These are phyloP conservation scores for Hozukius guyotensis DNA, from an alignment of 2,797 vertebrate species.

Conservation along the genomic window DNA sequence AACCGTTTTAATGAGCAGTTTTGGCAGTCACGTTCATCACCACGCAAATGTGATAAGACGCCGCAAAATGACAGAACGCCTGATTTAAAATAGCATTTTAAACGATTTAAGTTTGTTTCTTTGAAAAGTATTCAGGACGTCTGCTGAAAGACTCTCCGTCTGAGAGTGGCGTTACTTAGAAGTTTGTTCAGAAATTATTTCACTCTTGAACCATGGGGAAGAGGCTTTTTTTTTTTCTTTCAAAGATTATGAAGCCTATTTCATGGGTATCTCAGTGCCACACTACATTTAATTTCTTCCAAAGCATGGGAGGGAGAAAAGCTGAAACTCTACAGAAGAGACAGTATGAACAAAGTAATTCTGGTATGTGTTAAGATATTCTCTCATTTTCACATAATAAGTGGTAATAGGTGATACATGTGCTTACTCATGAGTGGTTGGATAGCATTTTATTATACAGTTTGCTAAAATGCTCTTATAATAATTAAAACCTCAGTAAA, in stretches of 20 bases:
- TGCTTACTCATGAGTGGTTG: not conserved
- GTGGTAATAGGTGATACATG: not conserved
- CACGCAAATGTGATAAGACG: slow-evolving; percentile 62
- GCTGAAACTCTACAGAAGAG: slow-evolving; percentile 14
- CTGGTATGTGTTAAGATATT: not conserved
- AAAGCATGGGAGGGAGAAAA: slow-evolving; percentile 17
- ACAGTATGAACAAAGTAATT: not conserved
- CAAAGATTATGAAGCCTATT: slow-evolving; percentile 63
- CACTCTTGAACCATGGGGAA: slow-evolving; percentile 30
- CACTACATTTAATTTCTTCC: slow-evolving; percentile 48
- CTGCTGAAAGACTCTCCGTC: slow-evolving; percentile 44
- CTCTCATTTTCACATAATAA: not conserved
- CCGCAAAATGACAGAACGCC: slow-evolving; percentile 37
- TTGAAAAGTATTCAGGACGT: slow-evolving; percentile 31
- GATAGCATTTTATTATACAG: not conserved
- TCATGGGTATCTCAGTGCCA: slow-evolving; percentile 54
- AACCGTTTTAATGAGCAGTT: slow-evolving; percentile 56
- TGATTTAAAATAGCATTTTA: slow-evolving; percentile 40
- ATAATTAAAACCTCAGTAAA: not conserved
- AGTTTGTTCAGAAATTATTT: slow-evolving; percentile 58
- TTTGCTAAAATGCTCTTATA: not conserved
- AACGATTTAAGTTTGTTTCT: slow-evolving; percentile 24
- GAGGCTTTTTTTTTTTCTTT: slow-evolving; percentile 31
- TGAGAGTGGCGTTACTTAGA: slow-evolving; percentile 41
- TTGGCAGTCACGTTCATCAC: slow-evolving; percentile 58